Evolutionary conservation across 2,113 vertebrate species (phyloP).

Genomic region (Festucalex cinctus): DNA sequence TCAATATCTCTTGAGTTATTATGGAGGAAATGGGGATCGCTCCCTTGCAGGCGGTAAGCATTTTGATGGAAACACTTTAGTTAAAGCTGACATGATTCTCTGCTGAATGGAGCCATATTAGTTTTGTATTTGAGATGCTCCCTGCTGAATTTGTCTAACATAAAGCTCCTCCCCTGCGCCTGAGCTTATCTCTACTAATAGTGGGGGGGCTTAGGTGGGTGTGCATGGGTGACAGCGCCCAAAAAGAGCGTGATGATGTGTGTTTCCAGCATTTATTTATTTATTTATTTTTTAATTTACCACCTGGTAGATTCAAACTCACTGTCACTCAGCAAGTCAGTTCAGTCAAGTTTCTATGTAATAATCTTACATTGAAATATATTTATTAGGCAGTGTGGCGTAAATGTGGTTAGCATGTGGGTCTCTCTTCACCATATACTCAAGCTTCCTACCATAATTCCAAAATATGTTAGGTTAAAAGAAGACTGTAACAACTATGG

Average conservation of each 20-base stretch:
- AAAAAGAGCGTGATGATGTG: not conserved
- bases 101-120: slow-evolving; percentile 48
- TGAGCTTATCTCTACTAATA: slow-evolving; percentile 44
- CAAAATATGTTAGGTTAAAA: not conserved
- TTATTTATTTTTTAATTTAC: no score
- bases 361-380: slow-evolving; percentile 15
- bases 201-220: slow-evolving; percentile 29
- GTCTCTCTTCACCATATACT: not conserved
- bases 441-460: not conserved
- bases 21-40: slow-evolving; percentile 38
- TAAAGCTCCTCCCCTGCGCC: slow-evolving; percentile 39
- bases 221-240: slow-evolving; percentile 27
- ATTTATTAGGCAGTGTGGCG: not conserved
- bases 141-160: slow-evolving; percentile 9
- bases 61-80: slow-evolving; percentile 46
- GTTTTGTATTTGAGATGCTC: slow-evolving; percentile 44
- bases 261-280: slow-evolving; percentile 4
- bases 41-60: slow-evolving; percentile 21
- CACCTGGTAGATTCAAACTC: not conserved
- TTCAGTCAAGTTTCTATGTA: slow-evolving; percentile 7
- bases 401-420: not conserved
- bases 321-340: not conserved
- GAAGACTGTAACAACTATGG: no score
- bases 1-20: slow-evolving; percentile 55
- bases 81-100: slow-evolving; percentile 53